Percentiles rank a stretch among this genome's conserved stretches.
Conservation (phyloP, 2,797 vertebrate genomes). For the Danio albolineatus region DNA sequence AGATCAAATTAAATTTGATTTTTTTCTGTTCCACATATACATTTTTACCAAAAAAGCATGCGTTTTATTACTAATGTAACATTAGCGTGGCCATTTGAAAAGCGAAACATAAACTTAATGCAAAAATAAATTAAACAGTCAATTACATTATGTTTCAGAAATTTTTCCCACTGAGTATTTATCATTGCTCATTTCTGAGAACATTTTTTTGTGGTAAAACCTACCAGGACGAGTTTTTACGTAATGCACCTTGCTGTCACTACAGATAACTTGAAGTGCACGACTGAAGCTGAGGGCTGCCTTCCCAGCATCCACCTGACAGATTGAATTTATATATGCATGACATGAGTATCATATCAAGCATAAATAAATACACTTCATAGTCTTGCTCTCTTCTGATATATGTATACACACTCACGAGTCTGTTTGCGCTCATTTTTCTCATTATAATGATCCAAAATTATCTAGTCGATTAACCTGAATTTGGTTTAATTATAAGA, state of each 20-base stretch:
- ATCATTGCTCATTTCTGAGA: not conserved
- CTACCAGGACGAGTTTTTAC: slow-evolving; percentile 2
- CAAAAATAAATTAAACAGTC: not conserved
- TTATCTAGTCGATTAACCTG: not conserved
- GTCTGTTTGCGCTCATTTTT: not conserved
- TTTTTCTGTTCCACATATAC: no score
- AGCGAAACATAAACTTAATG: no score
- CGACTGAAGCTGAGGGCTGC: slow-evolving; percentile 23
- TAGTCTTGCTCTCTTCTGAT: slow-evolving; percentile 17
- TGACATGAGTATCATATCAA: slow-evolving; percentile 19
- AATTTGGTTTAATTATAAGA: slow-evolving; percentile 1
- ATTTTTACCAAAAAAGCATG: no score
- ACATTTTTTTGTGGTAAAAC: slow-evolving; percentile 9
- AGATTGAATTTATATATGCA: slow-evolving; percentile 26
- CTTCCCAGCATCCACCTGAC: slow-evolving; percentile 26
- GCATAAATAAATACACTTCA: slow-evolving; percentile 22
- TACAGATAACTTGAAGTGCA: slow-evolving; percentile 6
- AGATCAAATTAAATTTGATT: no score
- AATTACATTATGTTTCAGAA: not conserved
- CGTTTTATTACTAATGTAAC: no score
- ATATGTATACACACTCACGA: not conserved
- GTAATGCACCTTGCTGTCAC: slow-evolving; percentile 39
- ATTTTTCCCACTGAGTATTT: not conserved
- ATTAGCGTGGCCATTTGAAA: no score
- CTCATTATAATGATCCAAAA: not conserved